Evolutionary conservation across 2,797 vertebrate species (phyloP).

Genomic region (Gila robusta): DNA sequence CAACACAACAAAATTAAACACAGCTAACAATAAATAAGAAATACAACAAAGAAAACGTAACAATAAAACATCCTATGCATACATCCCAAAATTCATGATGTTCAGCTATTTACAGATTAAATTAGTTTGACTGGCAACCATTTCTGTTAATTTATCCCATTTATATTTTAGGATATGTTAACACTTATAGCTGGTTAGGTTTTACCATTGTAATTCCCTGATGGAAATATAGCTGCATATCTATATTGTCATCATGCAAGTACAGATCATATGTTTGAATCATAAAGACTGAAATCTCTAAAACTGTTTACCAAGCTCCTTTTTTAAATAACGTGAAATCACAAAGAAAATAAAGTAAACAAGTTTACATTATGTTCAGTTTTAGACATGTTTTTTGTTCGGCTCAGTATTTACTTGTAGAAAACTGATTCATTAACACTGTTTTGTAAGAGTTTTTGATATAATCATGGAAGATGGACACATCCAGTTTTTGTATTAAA

Average conservation of each 20-base stretch:
- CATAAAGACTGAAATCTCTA: neutral
- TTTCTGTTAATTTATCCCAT: neutral
- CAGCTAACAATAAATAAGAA: neutral
- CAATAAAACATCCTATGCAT: neutral
- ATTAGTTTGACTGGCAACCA: neutral
- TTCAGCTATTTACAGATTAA: neutral
- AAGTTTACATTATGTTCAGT: neutral
- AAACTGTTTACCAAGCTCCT: neutral
- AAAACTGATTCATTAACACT: neutral
- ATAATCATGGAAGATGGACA: neutral
- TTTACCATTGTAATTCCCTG: neutral
- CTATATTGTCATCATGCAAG: neutral
- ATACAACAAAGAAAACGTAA: neutral
- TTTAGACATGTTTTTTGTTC: neutral
- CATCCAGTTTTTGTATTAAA: neutral
- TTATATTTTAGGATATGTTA: neutral
- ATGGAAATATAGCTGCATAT: neutral
- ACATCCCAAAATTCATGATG: neutral
- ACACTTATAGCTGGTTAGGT: neutral
- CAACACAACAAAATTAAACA: neutral
- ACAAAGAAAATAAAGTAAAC: neutral
- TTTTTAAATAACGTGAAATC: neutral
- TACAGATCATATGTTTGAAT: neutral
- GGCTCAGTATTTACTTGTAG: neutral
- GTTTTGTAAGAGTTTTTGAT: neutral